Percentiles rank a stretch among this genome's conserved stretches.
phyloP scores from a whole-genome alignment of 2,113 vertebrate genomes.

The Azemiops feae region DNA sequence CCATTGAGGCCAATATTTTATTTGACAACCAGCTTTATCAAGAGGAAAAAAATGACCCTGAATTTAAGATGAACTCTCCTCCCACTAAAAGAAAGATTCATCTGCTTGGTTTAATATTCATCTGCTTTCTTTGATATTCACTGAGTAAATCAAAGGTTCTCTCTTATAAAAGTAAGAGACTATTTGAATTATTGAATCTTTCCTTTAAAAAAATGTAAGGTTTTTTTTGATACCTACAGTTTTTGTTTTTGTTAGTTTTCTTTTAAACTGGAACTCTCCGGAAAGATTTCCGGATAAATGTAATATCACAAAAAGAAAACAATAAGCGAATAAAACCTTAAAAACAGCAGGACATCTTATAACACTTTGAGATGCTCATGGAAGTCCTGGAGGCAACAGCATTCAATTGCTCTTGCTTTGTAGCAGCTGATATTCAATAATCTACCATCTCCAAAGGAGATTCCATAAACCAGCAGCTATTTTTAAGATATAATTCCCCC shows the following conservation, averaged over 20 bases:
- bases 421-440: neutral
- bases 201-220: neutral
- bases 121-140: neutral
- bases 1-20: neutral
- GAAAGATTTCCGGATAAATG: neutral
- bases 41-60: neutral
- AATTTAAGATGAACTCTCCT: neutral
- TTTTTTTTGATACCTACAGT: neutral
- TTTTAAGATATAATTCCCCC: neutral
- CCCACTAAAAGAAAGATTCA: neutral
- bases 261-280: neutral
- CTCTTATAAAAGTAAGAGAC: neutral
- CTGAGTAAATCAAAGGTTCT: neutral
- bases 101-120: neutral
- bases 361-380: neutral
- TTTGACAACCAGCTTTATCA: neutral
- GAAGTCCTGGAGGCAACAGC: neutral
- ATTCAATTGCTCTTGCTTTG: neutral
- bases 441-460: neutral
- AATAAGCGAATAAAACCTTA: neutral
- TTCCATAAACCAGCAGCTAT: neutral
- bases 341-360: neutral
- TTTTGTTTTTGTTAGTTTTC: neutral
- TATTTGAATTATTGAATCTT: neutral
- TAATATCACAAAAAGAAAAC: neutral